Evolutionary conservation across 2,797 vertebrate genomes (phyloP).

Genomic region (Chloroceryle inda): DNA sequence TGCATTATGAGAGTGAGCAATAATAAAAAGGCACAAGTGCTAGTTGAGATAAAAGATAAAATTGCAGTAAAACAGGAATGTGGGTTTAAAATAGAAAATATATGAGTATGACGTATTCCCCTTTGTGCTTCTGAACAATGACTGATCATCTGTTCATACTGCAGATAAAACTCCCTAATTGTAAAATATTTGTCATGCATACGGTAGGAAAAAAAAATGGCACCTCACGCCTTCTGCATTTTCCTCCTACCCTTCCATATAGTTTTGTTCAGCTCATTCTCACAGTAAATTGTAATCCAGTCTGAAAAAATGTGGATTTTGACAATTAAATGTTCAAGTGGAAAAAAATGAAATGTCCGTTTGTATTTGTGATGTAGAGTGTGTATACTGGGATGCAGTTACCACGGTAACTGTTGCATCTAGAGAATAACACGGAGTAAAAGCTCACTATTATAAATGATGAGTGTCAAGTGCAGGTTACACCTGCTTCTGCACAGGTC

Average conservation of each 20-base stretch:
- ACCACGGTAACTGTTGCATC: slow-evolving; percentile 71
- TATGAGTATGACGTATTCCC: not conserved
- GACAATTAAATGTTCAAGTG: slow-evolving; percentile 41
- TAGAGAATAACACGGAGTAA: slow-evolving; percentile 59
- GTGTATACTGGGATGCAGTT: slow-evolving; percentile 68
- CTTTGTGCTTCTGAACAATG: slow-evolving; percentile 54
- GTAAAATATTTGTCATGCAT: slow-evolving; percentile 57
- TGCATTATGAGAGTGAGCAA: not conserved
- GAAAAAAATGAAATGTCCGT: not conserved
- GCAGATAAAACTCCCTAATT: slow-evolving; percentile 59
- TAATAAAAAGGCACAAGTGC: slow-evolving; percentile 40
- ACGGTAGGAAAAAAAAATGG: not conserved
- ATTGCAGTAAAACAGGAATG: slow-evolving; percentile 27
- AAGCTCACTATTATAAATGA: slow-evolving; percentile 73
- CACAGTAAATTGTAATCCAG: not conserved
- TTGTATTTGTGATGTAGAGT: slow-evolving; percentile 56
- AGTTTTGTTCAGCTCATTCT: not conserved
- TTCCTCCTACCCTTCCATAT: not conserved
- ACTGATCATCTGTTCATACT: slow-evolving; percentile 58
- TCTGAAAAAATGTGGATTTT: not conserved
- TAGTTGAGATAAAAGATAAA: slow-evolving; percentile 54
- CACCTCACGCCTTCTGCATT: not conserved
- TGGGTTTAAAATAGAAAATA: slow-evolving; percentile 46
- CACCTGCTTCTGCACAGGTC: slow-evolving; percentile 59
- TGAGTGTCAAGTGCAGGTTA: slow-evolving; percentile 55